Evolutionary conservation across 2,113 vertebrate genomes (phyloP).

Genomic region (Athene noctua): DNA sequence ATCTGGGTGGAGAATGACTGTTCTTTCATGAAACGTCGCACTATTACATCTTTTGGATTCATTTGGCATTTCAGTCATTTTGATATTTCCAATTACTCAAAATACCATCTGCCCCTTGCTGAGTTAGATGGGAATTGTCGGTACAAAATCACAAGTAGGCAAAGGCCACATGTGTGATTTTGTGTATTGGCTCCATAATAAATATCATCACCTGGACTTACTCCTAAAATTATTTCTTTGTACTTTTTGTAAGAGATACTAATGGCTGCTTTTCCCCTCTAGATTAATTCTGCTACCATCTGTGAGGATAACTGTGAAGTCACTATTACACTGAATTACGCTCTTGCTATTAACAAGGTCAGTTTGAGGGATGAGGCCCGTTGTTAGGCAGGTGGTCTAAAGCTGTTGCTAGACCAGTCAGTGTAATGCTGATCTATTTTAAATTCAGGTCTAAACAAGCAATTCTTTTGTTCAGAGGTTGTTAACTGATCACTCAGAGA

Average conservation of each 20-base stretch:
- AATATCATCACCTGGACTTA: not conserved
- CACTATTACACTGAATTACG: slow-evolving; percentile 85
- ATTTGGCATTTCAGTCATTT: not conserved
- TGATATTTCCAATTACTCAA: not conserved
- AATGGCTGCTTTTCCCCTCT: slow-evolving; percentile 32
- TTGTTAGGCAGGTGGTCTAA: not conserved
- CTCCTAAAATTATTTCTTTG: not conserved
- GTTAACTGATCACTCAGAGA: not conserved
- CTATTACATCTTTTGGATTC: not conserved
- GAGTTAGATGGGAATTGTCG: not conserved
- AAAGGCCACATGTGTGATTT: not conserved
- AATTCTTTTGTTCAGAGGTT: not conserved
- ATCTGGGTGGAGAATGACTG: not conserved
- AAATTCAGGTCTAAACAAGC: not conserved
- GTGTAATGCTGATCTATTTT: not conserved
- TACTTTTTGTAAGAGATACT: not conserved
- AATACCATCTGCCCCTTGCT: not conserved
- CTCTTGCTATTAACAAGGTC: slow-evolving; percentile 76
- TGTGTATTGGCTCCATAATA: not conserved
- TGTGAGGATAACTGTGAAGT: slow-evolving; percentile 82
- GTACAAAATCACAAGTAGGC: not conserved
- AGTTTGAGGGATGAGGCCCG: not conserved
- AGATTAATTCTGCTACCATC: slow-evolving; percentile 87
- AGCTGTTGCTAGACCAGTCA: not conserved
- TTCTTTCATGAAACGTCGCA: not conserved